Base-by-base conservation (phyloP, 2,113 vertebrate genomes). In the Phalacrocorax carbo region DNA sequence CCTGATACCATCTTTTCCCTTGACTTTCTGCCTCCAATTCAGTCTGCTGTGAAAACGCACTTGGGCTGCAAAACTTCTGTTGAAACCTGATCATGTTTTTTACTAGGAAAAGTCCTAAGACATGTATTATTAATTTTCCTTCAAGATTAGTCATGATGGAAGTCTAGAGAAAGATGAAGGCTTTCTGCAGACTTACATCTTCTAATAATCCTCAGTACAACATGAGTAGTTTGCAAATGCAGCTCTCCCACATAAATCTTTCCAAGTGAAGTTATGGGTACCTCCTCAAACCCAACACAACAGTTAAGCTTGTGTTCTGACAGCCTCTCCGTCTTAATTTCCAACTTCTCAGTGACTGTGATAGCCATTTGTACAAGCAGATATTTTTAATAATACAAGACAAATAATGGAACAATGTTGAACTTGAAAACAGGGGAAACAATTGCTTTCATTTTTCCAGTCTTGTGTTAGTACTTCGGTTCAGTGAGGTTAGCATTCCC, bases 201-300 rank as follows among this genome's bases (percentile, higher is more conserved):
- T 71, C 23, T 44, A 16, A 48, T 61, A 34, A 7, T 36, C 44
- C 26, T 72, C 7, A 13, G n/a, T 82, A 23, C 18, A 71, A 9
- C 13, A 17, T 0, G 34, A 76, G 44, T 15, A 44, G 20, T 32
- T 82, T 38, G 36, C 11, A 68, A 52, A 60, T 27, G 29, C 20
- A 36, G 3, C 5, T 52, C 12, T 88, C 30, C 34, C 30, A 8
- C 15, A 5, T 0, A 0, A 20, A 26, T 20, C 1, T 65, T 77
- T 79, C 34, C 2, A 11, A 40, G 34, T 48, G 25, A 22, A 29
- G 46, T 16, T 55, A 20, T 22, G 34, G 13, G 11, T 9, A 8
- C 23, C 9, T 72, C 10, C 57, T 88, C 36, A 68, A 20, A 30
- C 9, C 4, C 30, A 55, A 10, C 3, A 18, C 21, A 69, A 40